These are phyloP conservation scores for Smittia sp. DNA, from an alignment of 2,888 invertebrate genomes.

Conservation along the genomic window DNA sequence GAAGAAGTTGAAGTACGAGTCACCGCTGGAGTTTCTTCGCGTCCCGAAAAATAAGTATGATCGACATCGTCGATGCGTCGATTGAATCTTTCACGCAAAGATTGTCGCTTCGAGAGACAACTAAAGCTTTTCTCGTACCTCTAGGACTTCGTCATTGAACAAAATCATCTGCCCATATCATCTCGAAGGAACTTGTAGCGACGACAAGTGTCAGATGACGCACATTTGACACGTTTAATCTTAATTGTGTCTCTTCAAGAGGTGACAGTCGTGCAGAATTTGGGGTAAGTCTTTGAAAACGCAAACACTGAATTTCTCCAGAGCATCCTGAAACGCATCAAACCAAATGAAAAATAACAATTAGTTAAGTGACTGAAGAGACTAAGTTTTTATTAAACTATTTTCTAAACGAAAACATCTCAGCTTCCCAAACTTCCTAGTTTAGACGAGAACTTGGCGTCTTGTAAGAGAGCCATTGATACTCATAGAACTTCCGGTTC, in stretches of 20 bases:
- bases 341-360: background rate
- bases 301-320: background rate
- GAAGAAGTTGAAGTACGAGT: constrained; percentile 32
- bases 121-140: no score
- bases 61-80: background rate
- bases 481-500: no score
- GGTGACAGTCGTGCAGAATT: background rate
- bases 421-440: no score
- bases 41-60: background rate
- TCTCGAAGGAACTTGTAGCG: constrained; percentile 11
- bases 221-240: constrained; percentile 15
- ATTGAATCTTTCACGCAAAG: background rate
- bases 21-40: constrained; percentile 17
- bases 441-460: no score
- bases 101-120: background rate
- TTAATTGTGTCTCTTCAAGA: background rate
- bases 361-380: background rate
- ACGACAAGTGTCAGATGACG: constrained; percentile 12
- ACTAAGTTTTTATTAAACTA: no score
- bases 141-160: background rate
- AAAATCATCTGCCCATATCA: constrained; percentile 26
- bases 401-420: no score
- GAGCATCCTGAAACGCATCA: background rate
- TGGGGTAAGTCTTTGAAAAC: constrained; percentile 29
- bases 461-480: no score